Base-by-base conservation (phyloP, 2,113 vertebrate species). In the Gymnogyps californianus region DNA sequence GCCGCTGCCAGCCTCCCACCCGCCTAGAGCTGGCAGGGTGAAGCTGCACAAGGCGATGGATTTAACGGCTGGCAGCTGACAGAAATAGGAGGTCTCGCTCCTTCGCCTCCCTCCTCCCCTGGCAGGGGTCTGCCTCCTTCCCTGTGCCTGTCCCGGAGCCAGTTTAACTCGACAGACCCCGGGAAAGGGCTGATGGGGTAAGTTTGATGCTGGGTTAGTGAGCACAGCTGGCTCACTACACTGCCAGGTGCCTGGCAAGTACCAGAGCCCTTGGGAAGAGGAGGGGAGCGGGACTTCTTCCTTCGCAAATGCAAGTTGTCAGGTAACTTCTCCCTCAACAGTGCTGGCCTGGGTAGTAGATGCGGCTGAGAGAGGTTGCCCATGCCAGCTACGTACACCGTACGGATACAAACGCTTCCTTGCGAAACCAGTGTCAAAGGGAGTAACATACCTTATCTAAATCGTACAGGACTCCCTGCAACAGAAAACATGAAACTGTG, bases 381-480 rank as follows among this genome's bases (percentile, higher is more conserved):
- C 57, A 8, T 26, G n/a, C 24, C 47, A 72, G 10, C 24, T 69
- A 28, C 0, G 2, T 21, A 22, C 17, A 16, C 16, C 1, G 0
- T 29, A 64, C 0, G 0, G 62, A n/a, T 65, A 54, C 9, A 12
- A 83, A 66, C 1, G 3, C 40, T 81, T 75, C 69, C 61, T 65
- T 76, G 24, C 29, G 79, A 88, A 79, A 49, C 19, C 22, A n/a
- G 25, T 13, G 24, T 49, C 71, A 46, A 89, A 83, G 26, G 7
- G 36, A 29, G 29, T 32, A 74, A 94, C 99, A 62, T 98, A 99
- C 99, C 99, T 99, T 99, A 98, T 99, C 99, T 77, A 99, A 98
- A 96, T 99, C 99, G 5, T 99, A 99, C 66, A 99, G 98, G 76
- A 99, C 99, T 70, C 99, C 99, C 99, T 99, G 97, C 55, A 98